phyloP scores from a whole-genome alignment of 2,113 vertebrate genomes.

The Syngnathoides biaculeatus region DNA sequence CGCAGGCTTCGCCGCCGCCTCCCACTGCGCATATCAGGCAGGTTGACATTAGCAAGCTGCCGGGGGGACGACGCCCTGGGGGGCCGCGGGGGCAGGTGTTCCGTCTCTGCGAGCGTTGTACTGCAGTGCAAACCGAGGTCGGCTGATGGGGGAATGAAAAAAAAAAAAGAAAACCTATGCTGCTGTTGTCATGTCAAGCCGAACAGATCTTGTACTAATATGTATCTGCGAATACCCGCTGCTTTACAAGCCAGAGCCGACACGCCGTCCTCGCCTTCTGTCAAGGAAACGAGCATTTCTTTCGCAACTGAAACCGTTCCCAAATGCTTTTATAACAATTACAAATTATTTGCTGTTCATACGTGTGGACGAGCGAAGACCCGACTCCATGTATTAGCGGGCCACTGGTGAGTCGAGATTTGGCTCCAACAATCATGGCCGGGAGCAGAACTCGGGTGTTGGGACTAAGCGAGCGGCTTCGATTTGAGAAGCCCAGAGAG shows the following conservation, averaged over 20 bases:
- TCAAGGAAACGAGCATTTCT: neutral
- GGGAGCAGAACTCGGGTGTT: no score
- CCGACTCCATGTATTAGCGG: no score
- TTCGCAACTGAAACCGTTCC: no score
- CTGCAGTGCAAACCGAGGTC: conserved; percentile 47
- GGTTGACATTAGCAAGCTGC: conserved; percentile 73
- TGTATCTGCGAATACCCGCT: neutral
- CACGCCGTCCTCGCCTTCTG: neutral
- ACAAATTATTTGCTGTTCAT: no score
- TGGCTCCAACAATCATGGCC: no score
- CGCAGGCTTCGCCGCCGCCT: conserved; percentile 38
- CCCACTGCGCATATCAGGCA: conserved; percentile 60
- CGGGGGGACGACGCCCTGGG: conserved; percentile 49
- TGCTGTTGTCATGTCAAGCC: conserved; percentile 18
- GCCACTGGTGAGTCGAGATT: no score
- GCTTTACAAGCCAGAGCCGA: neutral
- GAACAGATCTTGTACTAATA: neutral
- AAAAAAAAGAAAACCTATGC: neutral
- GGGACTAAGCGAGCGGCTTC: no score
- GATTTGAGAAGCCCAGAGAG: no score
- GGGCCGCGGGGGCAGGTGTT: conserved; percentile 56
- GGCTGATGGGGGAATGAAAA: conserved; percentile 41
- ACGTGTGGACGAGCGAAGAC: no score
- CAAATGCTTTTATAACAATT: no score
- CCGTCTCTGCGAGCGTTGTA: conserved; percentile 44